Evolutionary conservation across 2,888 invertebrate species (phyloP).

Genomic region (Caenorhabditis parvicauda): DNA sequence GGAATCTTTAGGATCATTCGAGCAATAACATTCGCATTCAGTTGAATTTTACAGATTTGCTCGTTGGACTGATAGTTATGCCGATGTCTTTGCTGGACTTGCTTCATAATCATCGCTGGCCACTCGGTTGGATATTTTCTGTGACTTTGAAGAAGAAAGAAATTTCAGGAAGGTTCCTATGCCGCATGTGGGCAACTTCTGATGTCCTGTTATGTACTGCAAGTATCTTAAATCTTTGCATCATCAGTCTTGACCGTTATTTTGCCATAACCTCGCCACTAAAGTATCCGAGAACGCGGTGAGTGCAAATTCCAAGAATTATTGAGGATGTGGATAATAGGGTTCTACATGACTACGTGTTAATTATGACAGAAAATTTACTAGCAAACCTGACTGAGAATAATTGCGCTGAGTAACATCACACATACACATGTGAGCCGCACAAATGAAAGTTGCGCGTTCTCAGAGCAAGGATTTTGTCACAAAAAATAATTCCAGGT

Average conservation of each 20-base stretch:
- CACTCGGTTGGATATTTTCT: too few species aligned
- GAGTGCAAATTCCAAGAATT: neutral
- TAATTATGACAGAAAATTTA: too few species aligned
- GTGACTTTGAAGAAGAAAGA: conserved; percentile 7
- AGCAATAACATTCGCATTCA: neutral
- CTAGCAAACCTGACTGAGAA: too few species aligned
- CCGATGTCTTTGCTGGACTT: conserved; percentile 63
- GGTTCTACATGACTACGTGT: too few species aligned
- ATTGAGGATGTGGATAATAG: too few species aligned
- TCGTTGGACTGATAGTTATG: conserved; percentile 63
- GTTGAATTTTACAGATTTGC: conserved; percentile 46
- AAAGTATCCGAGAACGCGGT: conserved; percentile 62
- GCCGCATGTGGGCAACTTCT: conserved; percentile 60
- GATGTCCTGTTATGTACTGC: conserved; percentile 63
- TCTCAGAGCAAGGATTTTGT: too few species aligned
- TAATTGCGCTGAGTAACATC: too few species aligned
- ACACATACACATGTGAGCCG: too few species aligned
- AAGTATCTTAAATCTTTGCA: conserved; percentile 61
- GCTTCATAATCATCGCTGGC: conserved; percentile 62
- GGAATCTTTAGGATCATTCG: too few species aligned
- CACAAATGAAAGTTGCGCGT: too few species aligned
- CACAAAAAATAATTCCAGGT: conserved; percentile 51
- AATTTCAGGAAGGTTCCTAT: conserved; percentile 37
- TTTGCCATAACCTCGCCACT: conserved; percentile 64
- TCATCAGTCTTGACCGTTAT: conserved; percentile 63